Evolutionary conservation across 2,113 vertebrate species (phyloP).

Genomic region (Oncorhynchus keta): DNA sequence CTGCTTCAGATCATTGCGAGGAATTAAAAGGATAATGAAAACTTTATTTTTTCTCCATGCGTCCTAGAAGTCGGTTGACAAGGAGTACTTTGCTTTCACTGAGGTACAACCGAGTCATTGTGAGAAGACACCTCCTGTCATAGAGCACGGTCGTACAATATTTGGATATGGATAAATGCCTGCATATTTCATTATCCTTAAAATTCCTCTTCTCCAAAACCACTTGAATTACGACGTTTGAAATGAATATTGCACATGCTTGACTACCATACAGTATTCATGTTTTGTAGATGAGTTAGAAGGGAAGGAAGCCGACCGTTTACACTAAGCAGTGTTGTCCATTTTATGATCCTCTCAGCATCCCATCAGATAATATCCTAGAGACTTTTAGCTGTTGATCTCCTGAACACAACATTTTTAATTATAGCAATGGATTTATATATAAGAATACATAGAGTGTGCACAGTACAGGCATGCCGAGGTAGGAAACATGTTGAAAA

Average conservation of each 20-base stretch:
- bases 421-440: background rate
- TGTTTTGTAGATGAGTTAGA: background rate
- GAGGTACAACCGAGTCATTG: background rate
- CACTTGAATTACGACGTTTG: background rate
- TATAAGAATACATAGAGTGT: no score
- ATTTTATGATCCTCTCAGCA: no score
- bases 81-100: conserved; percentile 30
- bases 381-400: background rate
- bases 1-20: conserved; percentile 46
- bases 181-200: background rate
- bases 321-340: no score
- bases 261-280: background rate
- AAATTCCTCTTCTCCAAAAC: background rate
- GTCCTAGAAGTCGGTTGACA: conserved; percentile 14
- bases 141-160: no score
- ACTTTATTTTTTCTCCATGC: conserved; percentile 29
- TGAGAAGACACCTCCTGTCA: no score
- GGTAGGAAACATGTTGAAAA: no score
- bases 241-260: background rate
- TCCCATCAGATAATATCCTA: no score
- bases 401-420: background rate
- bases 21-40: conserved; percentile 59
- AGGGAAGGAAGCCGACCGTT: no score
- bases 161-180: background rate
- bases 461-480: no score